Conservation (phyloP, 2,113 vertebrate species). For the Odontesthes bonariensis region DNA sequence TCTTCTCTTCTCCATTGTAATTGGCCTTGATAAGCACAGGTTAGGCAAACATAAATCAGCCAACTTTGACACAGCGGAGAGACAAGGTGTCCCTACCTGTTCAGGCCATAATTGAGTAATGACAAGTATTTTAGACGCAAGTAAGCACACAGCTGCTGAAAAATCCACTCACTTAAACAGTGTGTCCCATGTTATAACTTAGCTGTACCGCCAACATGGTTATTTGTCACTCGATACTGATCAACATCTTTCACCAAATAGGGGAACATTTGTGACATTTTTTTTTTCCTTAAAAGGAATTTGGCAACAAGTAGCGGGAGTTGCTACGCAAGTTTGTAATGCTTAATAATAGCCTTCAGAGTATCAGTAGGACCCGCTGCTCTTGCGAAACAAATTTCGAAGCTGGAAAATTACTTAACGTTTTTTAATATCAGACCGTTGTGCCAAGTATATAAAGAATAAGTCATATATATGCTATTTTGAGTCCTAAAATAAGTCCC, state of each 20-base stretch:
- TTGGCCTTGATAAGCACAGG: slow-evolving; percentile 41
- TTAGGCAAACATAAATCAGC: slow-evolving; percentile 53
- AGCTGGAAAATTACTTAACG: slow-evolving; percentile 39
- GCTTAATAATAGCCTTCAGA: slow-evolving; percentile 58
- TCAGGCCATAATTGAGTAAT: slow-evolving; percentile 42
- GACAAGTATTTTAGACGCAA: slow-evolving; percentile 20
- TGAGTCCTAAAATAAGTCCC: slow-evolving; percentile 15
- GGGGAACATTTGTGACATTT: slow-evolving; percentile 62
- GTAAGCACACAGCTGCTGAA: slow-evolving; percentile 6
- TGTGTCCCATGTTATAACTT: neutral
- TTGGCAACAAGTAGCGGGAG: slow-evolving; percentile 48
- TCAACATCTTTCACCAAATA: slow-evolving; percentile 60
- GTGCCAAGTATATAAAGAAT: slow-evolving; percentile 23
- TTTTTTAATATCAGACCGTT: slow-evolving; percentile 18
- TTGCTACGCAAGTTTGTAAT: slow-evolving; percentile 57
- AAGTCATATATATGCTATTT: slow-evolving; percentile 1
- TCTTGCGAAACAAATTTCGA: slow-evolving; percentile 31
- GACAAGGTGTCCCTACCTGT: slow-evolving; percentile 55
- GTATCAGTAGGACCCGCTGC: slow-evolving; percentile 40
- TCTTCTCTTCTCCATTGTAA: slow-evolving; percentile 22
- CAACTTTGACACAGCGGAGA: slow-evolving; percentile 47
- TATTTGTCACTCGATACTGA: slow-evolving; percentile 34
- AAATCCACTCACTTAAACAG: neutral
- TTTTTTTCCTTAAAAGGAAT: slow-evolving; percentile 61
- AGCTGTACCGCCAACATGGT: slow-evolving; percentile 15